phyloP scores from a whole-genome alignment of 2,888 invertebrate species.

The Byasa hedistus region DNA sequence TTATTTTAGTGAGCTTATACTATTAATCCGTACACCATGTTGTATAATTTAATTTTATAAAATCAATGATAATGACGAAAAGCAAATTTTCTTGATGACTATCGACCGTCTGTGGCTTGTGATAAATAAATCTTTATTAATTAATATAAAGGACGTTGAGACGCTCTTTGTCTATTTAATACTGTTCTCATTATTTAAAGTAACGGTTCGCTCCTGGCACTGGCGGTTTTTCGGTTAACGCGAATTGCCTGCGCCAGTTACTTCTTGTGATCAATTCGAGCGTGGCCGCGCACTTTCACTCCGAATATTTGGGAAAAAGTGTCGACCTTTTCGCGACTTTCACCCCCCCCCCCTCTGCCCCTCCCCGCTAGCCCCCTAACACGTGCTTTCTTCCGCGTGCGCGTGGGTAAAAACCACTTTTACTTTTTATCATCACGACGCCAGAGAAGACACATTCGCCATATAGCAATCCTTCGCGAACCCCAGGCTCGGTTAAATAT shows the following conservation, averaged over 20 bases:
- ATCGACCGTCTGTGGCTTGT: too few species aligned
- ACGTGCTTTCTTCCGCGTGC: conserved; percentile 67
- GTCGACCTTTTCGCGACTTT: conserved; percentile 78
- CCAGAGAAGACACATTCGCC: conserved; percentile 8
- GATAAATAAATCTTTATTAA: too few species aligned
- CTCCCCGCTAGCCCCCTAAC: conserved; percentile 33
- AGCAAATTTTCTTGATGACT: too few species aligned
- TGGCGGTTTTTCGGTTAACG: conserved; percentile 7
- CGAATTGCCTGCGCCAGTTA: conserved; percentile 33
- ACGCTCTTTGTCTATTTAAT: too few species aligned
- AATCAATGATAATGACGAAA: too few species aligned
- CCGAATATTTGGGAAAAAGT: conserved; percentile 79
- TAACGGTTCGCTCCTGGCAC: neutral
- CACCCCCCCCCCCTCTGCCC: conserved; percentile 45
- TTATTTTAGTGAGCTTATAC: too few species aligned
- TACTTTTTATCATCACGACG: conserved; percentile 65
- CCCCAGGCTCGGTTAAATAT: neutral
- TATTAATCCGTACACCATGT: too few species aligned
- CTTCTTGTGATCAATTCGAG: conserved; percentile 61
- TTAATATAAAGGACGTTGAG: too few species aligned
- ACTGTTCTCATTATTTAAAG: too few species aligned
- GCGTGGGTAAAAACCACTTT: conserved; percentile 61
- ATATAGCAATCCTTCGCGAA: neutral
- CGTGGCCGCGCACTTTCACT: conserved; percentile 70
- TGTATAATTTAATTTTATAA: too few species aligned